These are phyloP conservation scores for Leptocoma aspasia DNA, from an alignment of 2,113 vertebrate genomes.

Conservation along the genomic window DNA sequence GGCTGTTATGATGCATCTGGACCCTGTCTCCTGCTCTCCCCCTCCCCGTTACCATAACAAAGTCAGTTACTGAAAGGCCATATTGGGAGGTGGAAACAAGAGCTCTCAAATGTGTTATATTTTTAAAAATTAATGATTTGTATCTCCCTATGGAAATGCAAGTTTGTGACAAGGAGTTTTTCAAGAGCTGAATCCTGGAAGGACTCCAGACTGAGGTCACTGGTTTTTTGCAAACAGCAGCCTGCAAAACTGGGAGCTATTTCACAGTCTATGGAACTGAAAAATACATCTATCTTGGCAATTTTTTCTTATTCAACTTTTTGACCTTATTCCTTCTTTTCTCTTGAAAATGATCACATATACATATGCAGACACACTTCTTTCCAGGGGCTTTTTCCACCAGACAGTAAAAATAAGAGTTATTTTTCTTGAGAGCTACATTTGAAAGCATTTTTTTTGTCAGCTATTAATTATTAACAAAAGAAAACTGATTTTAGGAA, in stretches of 20 bases:
- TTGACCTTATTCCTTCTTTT: background rate
- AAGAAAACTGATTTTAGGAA: conserved; percentile 14
- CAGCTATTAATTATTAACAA: conserved; percentile 30
- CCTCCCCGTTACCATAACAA: conserved; percentile 16
- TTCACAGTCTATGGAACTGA: background rate
- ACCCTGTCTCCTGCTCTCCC: background rate
- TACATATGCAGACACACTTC: background rate
- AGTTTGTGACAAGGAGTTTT: conserved; percentile 48
- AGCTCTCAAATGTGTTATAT: conserved; percentile 33
- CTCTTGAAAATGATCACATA: background rate
- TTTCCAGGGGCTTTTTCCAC: conserved; percentile 27
- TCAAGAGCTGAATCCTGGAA: conserved; percentile 53
- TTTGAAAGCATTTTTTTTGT: background rate
- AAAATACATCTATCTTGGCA: background rate
- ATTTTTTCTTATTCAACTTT: conserved; percentile 9
- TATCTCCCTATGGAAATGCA: conserved; percentile 54
- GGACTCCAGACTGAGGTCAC: conserved; percentile 40
- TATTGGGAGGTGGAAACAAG: conserved; percentile 37
- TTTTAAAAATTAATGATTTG: conserved; percentile 62
- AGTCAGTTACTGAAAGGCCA: conserved; percentile 13
- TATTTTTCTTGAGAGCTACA: conserved; percentile 11
- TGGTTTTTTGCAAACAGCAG: background rate
- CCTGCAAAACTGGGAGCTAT: background rate
- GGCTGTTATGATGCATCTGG: background rate
- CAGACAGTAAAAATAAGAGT: background rate